A percentile compares a stretch with the other conserved stretches of the same genome.
Evolutionary conservation across 1,140 invertebrate genomes (phyloP).

Genomic region (Euwallacea fornicatus): DNA sequence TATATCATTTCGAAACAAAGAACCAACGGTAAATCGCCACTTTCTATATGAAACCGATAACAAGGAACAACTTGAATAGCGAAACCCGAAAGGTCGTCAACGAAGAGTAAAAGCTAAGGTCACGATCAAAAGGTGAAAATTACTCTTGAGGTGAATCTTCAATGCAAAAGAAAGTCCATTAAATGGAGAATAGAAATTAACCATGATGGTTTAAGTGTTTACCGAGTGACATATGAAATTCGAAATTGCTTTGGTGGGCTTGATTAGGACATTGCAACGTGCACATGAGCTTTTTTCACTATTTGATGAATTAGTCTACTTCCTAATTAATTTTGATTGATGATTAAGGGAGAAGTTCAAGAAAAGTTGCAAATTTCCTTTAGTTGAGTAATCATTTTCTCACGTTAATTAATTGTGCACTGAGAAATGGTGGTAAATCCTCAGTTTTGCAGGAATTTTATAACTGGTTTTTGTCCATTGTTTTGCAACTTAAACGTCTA

Average conservation of each 20-base stretch:
- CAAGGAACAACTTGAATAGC: neutral
- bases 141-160: constrained; percentile 17
- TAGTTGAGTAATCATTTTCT: constrained; percentile 1
- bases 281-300: constrained; percentile 5
- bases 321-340: neutral
- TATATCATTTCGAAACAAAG: neutral
- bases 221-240: neutral
- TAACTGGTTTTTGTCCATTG: no score
- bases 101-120: constrained; percentile 29
- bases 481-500: no score
- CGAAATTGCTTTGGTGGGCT: constrained; percentile 2
- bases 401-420: neutral
- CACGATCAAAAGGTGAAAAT: constrained; percentile 30
- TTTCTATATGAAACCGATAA: constrained; percentile 5
- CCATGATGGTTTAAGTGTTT: constrained; percentile 8
- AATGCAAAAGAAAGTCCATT: constrained; percentile 20
- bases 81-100: constrained; percentile 13
- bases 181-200: constrained; percentile 1
- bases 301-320: neutral
- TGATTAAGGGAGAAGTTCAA: neutral
- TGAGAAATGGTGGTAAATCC: no score
- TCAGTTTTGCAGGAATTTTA: no score
- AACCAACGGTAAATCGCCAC: constrained; percentile 3
- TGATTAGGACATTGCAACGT: neutral
- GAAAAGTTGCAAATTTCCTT: neutral